phyloP scores from a whole-genome alignment of 2,113 vertebrate genomes.

The Spilogale gracilis region DNA sequence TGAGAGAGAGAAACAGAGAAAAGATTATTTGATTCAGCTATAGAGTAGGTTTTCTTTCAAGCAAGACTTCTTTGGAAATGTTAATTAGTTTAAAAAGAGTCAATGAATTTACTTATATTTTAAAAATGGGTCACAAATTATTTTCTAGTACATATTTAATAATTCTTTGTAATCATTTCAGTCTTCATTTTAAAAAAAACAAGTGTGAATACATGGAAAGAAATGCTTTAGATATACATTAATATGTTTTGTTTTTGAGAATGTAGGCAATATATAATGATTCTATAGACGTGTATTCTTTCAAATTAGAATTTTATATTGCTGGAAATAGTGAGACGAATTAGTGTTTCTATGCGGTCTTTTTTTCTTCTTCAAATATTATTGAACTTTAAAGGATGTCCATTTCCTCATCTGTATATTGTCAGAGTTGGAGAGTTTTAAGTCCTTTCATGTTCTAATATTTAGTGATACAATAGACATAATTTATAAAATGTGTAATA shows the following conservation, averaged over 20 bases:
- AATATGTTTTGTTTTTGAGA: slow-evolving; percentile 11
- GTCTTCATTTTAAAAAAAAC: slow-evolving; percentile 41
- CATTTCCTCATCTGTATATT: not conserved
- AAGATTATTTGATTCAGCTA: not conserved
- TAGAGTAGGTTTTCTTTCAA: not conserved
- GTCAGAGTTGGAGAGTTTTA: not conserved
- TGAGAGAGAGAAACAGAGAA: not conserved
- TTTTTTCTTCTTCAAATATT: not conserved
- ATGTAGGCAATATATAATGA: not conserved
- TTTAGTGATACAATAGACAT: not conserved
- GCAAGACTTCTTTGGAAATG: not conserved
- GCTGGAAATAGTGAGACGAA: not conserved
- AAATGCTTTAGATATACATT: not conserved
- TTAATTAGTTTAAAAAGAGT: not conserved
- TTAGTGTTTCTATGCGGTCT: not conserved
- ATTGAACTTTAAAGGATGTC: not conserved
- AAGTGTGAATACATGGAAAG: not conserved
- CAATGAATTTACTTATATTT: not conserved
- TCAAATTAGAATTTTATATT: not conserved
- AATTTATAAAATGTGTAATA: not conserved
- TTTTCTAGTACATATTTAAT: slow-evolving; percentile 7
- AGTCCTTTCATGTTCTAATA: not conserved
- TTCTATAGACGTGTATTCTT: not conserved
- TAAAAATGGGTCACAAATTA: slow-evolving; percentile 11
- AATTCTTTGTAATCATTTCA: slow-evolving; percentile 46